These are phyloP conservation scores for Melanostoma scalare DNA, from an alignment of 2,888 invertebrate species.

Conservation along the genomic window DNA sequence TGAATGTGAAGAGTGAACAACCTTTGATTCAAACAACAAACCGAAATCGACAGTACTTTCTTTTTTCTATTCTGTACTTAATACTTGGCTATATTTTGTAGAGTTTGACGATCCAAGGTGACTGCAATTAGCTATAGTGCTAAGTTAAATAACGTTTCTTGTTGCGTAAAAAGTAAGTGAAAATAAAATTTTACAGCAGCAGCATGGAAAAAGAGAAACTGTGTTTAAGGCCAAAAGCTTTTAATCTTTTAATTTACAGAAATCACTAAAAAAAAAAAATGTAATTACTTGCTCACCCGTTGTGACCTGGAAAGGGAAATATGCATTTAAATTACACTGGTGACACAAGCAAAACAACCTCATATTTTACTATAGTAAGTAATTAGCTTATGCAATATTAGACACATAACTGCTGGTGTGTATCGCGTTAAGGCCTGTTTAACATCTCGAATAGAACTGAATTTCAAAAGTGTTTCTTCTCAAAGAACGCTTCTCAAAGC, in stretches of 20 bases:
- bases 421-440: slow-evolving; percentile 15
- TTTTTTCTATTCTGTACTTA: no score
- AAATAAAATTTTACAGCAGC: no score
- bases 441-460: neutral
- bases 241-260: neutral
- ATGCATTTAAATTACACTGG: slow-evolving; percentile 24
- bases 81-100: no score
- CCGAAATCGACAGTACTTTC: no score
- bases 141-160: no score
- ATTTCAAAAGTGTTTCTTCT: neutral
- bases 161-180: no score
- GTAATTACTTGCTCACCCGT: slow-evolving; percentile 9
- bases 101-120: no score
- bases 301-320: slow-evolving; percentile 39
- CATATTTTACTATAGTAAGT: neutral
- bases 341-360: slow-evolving; percentile 27
- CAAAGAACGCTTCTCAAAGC: neutral
- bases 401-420: neutral
- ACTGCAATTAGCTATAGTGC: no score
- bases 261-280: neutral
- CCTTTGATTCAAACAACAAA: no score
- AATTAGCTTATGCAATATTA: slow-evolving; percentile 16
- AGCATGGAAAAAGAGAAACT: slow-evolving; percentile 8
- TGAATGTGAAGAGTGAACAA: no score
- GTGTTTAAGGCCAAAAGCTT: neutral